These are phyloP conservation scores for Bugula neritina DNA, from an alignment of 2,888 invertebrate species.

Conservation along the genomic window DNA sequence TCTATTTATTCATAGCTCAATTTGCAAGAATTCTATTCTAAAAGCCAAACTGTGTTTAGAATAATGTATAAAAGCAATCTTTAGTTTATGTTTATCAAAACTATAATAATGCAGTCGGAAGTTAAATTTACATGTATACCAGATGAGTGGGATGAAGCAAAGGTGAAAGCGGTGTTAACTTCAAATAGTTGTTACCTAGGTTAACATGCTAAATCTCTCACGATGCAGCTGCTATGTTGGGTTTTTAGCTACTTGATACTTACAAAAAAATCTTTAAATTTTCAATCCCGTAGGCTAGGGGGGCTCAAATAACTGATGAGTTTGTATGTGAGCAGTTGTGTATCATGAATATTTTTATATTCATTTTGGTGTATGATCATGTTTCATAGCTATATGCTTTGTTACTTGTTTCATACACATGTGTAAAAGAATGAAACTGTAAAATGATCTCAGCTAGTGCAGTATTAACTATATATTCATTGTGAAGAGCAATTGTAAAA, in stretches of 20 bases:
- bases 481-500: background rate
- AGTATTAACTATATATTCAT: background rate
- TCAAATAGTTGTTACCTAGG: too few species aligned
- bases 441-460: background rate
- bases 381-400: conserved; percentile 13
- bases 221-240: background rate
- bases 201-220: background rate
- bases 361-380: background rate
- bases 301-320: background rate
- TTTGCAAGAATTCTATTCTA: too few species aligned
- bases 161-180: too few species aligned
- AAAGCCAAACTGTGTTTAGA: too few species aligned
- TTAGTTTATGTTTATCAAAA: too few species aligned
- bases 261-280: background rate
- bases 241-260: conserved; percentile 18
- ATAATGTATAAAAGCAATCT: too few species aligned
- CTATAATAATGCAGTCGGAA: too few species aligned
- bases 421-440: background rate
- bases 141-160: too few species aligned
- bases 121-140: too few species aligned
- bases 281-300: background rate
- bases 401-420: background rate
- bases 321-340: background rate
- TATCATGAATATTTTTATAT: background rate
- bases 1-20: too few species aligned